Evolutionary conservation across 2,888 invertebrate species (phyloP), one percentile per base, ranked within the genome.

Genomic region (Dasysyrphus albostriatus): DNA sequence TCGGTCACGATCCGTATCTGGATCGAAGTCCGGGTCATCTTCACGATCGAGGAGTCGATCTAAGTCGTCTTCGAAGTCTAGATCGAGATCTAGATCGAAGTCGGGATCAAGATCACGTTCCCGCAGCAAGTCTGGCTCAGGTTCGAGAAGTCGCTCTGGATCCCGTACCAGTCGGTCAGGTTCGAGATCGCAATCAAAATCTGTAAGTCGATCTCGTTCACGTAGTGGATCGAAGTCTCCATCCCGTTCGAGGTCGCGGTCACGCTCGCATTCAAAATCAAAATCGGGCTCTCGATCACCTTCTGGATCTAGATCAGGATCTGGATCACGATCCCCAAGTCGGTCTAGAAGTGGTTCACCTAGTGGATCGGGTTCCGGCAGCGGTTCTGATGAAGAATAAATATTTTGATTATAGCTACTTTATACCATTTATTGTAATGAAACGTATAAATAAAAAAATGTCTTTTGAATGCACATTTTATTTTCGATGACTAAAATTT

Each of bases 311-410:
- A 89, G 90, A n/a, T 91, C 91, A 8, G 88, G 88, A 4, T 92
- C 93, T 2, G 90, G 90, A 2, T 93, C 93, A 0, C 91, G 93
- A 88, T 92, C 92, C 0, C 91, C 90, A 14, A 92, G 91, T 9
- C 83, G 91, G 51, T 92, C 91, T 6, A 88, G 91, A 29, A 91
- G 90, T 83, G 91, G 89, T 0, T 89, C 91, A 3, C 90, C 89
- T 4, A 91, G 90, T 39, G 90, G 91, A 5, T 91, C 91, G 6
- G 91, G 90, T 61, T 91, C 92, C 16, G 92, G 90, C n/a, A 92
- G 92, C 67, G 92, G 93, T 4, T 93, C 93, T 0, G 93, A 90
- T 14, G 89, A 89, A 65, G 89, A 89, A 90, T 94, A 94, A 83
- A 91, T 37, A 47, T 82, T 83, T 70, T n/a, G 14, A 69, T 79